Percentiles rank a stretch among this genome's conserved stretches.
phyloP scores from a whole-genome alignment of 1,140 invertebrate genomes.

The Centruroides vittatus region DNA sequence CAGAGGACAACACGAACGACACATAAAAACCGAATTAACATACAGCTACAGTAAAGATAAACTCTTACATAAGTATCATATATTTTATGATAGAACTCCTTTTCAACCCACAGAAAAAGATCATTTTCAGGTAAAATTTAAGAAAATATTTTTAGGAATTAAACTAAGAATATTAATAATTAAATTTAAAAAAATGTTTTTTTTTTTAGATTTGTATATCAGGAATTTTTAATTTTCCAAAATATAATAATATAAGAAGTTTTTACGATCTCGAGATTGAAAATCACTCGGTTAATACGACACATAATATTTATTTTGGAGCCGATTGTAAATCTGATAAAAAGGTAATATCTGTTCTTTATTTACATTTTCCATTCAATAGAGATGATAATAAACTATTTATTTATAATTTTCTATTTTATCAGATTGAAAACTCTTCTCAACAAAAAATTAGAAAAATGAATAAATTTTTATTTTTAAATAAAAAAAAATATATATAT shows the following conservation, averaged over 20 bases:
- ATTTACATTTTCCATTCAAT: neutral
- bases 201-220: slow-evolving; percentile 8
- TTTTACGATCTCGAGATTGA: neutral
- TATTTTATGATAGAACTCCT: slow-evolving; percentile 13
- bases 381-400: neutral
- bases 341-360: too few relatives aligned
- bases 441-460: too few relatives aligned
- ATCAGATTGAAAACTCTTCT: too few relatives aligned
- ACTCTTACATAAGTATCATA: slow-evolving; percentile 5
- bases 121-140: too few relatives aligned
- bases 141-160: too few relatives aligned
- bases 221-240: slow-evolving; percentile 6
- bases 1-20: neutral
- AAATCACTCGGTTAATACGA: neutral
- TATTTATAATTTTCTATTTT: too few relatives aligned
- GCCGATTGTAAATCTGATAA: neutral
- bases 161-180: too few relatives aligned
- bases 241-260: neutral
- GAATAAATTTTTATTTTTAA: too few relatives aligned
- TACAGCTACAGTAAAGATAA: neutral
- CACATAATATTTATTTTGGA: neutral
- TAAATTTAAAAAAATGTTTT: too few relatives aligned
- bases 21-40: neutral
- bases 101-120: neutral
- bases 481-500: too few relatives aligned